These are phyloP conservation scores for Kryptolebias ocellatus DNA, from an alignment of 2,797 vertebrate genomes.

Conservation along the genomic window DNA sequence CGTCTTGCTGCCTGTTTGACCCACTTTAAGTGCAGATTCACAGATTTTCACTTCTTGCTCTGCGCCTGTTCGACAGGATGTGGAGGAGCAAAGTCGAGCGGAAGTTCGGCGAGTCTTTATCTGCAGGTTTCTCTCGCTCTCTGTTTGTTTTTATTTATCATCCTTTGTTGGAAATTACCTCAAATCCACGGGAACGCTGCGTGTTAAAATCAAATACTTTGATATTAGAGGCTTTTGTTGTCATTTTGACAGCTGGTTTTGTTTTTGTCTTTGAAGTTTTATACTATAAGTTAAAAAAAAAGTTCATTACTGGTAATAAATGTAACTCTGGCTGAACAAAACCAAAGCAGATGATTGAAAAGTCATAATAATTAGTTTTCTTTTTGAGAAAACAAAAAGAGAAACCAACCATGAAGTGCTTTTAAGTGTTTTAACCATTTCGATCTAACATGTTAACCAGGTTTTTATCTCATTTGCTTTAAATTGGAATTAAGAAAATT, in stretches of 20 bases:
- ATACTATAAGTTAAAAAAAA: neutral
- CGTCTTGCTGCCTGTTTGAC: conserved; percentile 40
- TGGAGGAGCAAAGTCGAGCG: conserved; percentile 41
- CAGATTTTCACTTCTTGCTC: conserved; percentile 72
- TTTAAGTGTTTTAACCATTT: neutral
- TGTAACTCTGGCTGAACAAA: neutral
- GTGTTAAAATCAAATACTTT: no score
- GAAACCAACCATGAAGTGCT: neutral
- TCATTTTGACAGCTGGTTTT: neutral
- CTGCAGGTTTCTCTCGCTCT: neutral
- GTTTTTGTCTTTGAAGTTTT: neutral
- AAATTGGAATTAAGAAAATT: no score
- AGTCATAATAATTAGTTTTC: neutral
- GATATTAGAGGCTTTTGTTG: no score
- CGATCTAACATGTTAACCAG: no score
- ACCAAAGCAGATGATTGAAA: neutral
- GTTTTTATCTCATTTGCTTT: no score
- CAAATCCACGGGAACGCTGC: no score
- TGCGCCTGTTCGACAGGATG: conserved; percentile 63
- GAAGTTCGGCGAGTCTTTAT: conserved; percentile 49
- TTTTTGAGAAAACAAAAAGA: neutral
- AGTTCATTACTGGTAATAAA: neutral
- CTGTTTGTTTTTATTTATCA: neutral
- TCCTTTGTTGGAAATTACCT: no score
- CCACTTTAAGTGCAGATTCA: conserved; percentile 59